Evolutionary conservation across 2,797 vertebrate genomes (phyloP).

Genomic region (Sebastes paucispinis): DNA sequence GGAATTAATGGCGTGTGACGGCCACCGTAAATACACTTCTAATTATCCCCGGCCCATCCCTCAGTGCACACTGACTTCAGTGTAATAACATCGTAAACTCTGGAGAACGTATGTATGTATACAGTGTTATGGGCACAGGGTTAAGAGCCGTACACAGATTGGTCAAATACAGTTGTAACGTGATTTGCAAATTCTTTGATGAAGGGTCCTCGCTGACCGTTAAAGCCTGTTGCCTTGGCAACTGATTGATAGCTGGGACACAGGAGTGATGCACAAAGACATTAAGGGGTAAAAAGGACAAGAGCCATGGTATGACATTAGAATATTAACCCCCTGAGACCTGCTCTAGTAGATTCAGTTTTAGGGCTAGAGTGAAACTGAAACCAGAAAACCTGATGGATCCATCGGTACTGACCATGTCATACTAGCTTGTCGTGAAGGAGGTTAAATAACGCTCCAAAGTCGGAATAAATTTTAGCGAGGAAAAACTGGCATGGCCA

Average conservation of each 20-base stretch:
- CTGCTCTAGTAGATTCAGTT: too few relatives aligned
- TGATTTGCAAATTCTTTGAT: constrained; percentile 3
- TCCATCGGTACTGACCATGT: too few relatives aligned
- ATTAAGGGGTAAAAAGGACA: neutral
- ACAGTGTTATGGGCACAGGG: neutral
- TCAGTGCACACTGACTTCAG: constrained; percentile 24
- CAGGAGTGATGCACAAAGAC: neutral
- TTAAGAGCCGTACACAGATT: neutral
- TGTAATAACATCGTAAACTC: constrained; percentile 59
- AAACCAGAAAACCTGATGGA: too few relatives aligned
- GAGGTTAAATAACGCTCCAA: too few relatives aligned
- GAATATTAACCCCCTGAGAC: too few relatives aligned
- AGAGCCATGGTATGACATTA: neutral
- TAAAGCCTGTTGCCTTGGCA: neutral
- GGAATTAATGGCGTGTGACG: constrained; percentile 46
- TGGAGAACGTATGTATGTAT: constrained; percentile 31
- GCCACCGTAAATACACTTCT: constrained; percentile 47
- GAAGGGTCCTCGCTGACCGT: neutral
- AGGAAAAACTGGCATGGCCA: too few relatives aligned
- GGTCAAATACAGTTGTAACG: constrained; percentile 6
- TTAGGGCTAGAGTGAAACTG: too few relatives aligned
- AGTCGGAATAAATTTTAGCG: too few relatives aligned
- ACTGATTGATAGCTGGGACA: neutral
- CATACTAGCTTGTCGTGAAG: too few relatives aligned
- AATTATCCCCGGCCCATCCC: constrained; percentile 45